Conservation (phyloP, 2,888 invertebrate species). For the Scaeva pyrastri region DNA sequence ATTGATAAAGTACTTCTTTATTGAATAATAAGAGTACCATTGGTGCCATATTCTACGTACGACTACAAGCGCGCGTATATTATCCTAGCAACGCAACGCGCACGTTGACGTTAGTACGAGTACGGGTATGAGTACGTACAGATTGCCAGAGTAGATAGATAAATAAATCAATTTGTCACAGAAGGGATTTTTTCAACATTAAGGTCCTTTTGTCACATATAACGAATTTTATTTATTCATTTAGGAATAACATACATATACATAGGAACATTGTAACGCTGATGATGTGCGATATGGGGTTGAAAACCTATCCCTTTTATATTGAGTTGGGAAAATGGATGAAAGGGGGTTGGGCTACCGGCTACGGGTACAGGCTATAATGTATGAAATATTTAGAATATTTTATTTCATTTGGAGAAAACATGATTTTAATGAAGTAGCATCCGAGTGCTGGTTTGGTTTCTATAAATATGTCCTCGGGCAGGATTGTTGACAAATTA, state of each 20-base stretch:
- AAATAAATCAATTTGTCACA: constrained; percentile 51
- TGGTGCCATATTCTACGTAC: constrained; percentile 16
- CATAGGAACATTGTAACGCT: too few species aligned
- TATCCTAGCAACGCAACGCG: background rate
- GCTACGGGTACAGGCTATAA: background rate
- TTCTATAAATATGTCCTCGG: constrained; percentile 15
- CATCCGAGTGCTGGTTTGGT: constrained; percentile 12
- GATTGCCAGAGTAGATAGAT: constrained; percentile 11
- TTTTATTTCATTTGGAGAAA: constrained; percentile 37
- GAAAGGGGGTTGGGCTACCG: constrained; percentile 59
- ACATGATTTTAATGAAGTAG: constrained; percentile 70
- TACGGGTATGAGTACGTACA: background rate
- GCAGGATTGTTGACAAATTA: constrained; percentile 65
- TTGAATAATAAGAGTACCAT: constrained; percentile 68
- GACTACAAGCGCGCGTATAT: constrained; percentile 1
- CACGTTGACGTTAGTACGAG: background rate
- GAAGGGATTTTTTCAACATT: constrained; percentile 22
- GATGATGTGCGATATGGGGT: background rate
- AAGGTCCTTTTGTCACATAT: constrained; percentile 53
- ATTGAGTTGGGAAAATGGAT: background rate
- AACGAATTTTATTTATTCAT: constrained; percentile 75
- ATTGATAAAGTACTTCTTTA: constrained; percentile 76
- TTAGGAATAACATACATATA: constrained; percentile 5
- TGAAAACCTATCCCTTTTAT: constrained; percentile 1
- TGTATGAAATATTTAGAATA: constrained; percentile 34